Evolutionary conservation across 2,113 vertebrate genomes (phyloP).

Genomic region (Uria aalge): DNA sequence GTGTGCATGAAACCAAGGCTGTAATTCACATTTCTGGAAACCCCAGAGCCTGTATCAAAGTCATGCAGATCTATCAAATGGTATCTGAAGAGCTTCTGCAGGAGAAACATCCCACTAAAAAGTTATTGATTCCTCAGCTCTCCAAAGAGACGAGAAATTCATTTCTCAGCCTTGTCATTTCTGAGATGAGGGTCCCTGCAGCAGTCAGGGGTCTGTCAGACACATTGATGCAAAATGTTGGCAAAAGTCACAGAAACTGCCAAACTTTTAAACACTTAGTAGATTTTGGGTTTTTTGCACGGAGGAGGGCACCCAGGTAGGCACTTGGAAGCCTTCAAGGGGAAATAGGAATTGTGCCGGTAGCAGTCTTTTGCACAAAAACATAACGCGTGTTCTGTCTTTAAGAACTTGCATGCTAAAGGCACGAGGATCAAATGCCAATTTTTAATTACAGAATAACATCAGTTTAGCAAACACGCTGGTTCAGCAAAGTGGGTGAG

Average conservation of each 20-base stretch:
- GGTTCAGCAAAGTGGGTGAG: not conserved
- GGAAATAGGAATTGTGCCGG: not conserved
- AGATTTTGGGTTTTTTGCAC: not conserved
- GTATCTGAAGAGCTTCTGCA: not conserved
- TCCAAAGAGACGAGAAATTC: not conserved
- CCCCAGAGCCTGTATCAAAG: rapidly evolving
- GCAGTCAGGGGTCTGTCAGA: not conserved
- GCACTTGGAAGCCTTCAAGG: not conserved
- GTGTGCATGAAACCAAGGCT: not conserved
- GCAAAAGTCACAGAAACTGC: not conserved
- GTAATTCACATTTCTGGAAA: not conserved
- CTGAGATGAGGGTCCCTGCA: not conserved
- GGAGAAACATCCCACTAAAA: not conserved
- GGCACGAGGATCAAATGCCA: not conserved
- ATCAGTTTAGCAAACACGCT: not conserved
- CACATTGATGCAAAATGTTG: not conserved
- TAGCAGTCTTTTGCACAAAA: not conserved
- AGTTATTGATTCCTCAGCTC: not conserved
- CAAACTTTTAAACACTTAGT: not conserved
- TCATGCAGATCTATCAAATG: not conserved
- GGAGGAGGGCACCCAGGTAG: not conserved
- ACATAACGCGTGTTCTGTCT: rapidly evolving
- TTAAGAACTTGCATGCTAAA: not conserved
- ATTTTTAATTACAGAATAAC: not conserved
- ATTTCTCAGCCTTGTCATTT: not conserved